phyloP scores from a whole-genome alignment of 2,888 invertebrate genomes.

The Caenorhabditis sp. region DNA sequence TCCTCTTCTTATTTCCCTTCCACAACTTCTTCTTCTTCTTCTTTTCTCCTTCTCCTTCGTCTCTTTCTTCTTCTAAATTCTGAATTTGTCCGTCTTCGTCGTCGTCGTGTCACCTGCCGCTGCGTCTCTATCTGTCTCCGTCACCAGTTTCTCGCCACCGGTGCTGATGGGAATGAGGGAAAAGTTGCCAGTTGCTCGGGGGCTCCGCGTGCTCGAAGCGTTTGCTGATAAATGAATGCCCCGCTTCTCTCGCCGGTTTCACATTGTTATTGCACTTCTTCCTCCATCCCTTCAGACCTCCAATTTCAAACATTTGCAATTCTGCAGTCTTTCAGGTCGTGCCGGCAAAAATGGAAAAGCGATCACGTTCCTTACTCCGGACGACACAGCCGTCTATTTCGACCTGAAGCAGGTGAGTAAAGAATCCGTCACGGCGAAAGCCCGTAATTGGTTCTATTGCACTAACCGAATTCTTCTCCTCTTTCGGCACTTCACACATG shows the following conservation, averaged over 20 bases:
- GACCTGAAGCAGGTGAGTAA: slow-evolving; percentile 90
- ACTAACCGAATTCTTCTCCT: slow-evolving; percentile 34
- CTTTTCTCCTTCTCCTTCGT: slow-evolving; percentile 5
- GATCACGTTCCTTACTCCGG: slow-evolving; percentile 96
- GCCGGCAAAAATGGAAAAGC: slow-evolving; percentile 98
- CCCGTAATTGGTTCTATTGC: slow-evolving; percentile 36
- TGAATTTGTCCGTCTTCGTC: neutral
- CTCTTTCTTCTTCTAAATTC: slow-evolving; percentile 24
- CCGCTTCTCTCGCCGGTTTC: slow-evolving; percentile 8
- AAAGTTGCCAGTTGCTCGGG: slow-evolving; percentile 47
- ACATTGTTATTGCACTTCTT: slow-evolving; percentile 32
- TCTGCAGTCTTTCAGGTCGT: slow-evolving; percentile 86
- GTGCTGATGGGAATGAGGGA: neutral
- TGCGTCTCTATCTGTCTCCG: slow-evolving; percentile 9
- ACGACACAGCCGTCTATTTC: slow-evolving; percentile 94
- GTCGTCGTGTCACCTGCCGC: slow-evolving; percentile 28
- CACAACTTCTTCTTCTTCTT: slow-evolving; percentile 3
- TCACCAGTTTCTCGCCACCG: neutral
- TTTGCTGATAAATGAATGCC: slow-evolving; percentile 29
- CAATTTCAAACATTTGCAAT: neutral
- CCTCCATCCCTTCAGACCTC: neutral
- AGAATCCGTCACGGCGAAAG: slow-evolving; percentile 80
- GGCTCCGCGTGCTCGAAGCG: slow-evolving; percentile 2
- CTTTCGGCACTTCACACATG: slow-evolving; percentile 37
- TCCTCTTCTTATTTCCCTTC: neutral